Conservation (phyloP, 2,888 invertebrate species). For the Gandaritis pyraliata region DNA sequence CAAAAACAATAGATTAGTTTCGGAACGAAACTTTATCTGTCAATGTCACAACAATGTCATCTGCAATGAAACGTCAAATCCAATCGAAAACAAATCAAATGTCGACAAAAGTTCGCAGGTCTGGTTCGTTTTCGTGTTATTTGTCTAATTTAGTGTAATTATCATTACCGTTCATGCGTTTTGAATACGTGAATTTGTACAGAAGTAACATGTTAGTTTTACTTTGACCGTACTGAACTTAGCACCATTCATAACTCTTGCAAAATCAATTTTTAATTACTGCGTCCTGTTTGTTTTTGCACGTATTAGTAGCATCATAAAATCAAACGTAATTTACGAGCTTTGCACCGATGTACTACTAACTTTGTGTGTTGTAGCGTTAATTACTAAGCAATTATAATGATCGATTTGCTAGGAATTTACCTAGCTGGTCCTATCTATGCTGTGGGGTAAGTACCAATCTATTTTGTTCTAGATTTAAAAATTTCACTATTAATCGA, state of each 20-base stretch:
- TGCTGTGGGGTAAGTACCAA: conserved; percentile 59
- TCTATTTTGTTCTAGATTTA: conserved; percentile 6
- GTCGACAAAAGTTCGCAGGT: conserved; percentile 37
- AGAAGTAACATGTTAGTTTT: conserved; percentile 37
- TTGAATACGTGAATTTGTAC: conserved; percentile 22
- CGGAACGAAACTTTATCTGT: neutral
- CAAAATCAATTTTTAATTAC: conserved; percentile 10
- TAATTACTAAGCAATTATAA: conserved; percentile 41
- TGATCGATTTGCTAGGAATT: conserved; percentile 58
- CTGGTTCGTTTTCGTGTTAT: conserved; percentile 21
- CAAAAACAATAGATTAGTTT: neutral
- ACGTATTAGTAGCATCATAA: conserved; percentile 5
- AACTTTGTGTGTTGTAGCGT: conserved; percentile 33
- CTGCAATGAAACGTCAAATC: conserved; percentile 15
- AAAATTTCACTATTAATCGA: too few relatives aligned
- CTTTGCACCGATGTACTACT: conserved; percentile 30
- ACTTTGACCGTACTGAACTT: conserved; percentile 16
- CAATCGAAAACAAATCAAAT: conserved; percentile 29
- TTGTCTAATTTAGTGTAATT: conserved; percentile 8
- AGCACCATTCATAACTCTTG: conserved; percentile 8
- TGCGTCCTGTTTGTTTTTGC: conserved; percentile 8
- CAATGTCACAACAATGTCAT: conserved; percentile 16
- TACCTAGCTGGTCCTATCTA: conserved; percentile 64
- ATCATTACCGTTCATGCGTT: conserved; percentile 7
- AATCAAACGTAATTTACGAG: conserved; percentile 1